Evolutionary conservation across 2,113 vertebrate species (phyloP), one percentile per base, ranked within the genome.

Genomic region (Nerophis ophidion): DNA sequence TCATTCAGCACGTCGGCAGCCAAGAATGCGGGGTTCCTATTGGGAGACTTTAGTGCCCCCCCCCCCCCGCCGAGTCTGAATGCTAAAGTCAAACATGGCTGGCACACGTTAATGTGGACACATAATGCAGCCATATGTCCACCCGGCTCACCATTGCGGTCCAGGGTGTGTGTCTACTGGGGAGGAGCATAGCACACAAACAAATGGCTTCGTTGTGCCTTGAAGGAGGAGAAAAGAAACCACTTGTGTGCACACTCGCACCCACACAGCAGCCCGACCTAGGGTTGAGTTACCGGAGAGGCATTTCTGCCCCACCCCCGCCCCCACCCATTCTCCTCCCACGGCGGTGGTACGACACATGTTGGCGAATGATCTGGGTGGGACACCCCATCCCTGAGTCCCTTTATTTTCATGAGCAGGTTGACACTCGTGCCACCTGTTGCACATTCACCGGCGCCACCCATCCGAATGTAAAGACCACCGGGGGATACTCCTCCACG

Each of bases 151-250:
- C 65, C 45, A 61, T 61, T 70, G 64, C 65, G 52, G 62, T 71
- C 64, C 57, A 60, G 55, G 57, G 57, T 56, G 68, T 66, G 65
- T 66, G 60, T 61, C 57, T 53, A 48, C 47, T 59, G 74, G 45
- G 47, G 52, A 68, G 66, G 60, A 51, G 70, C 34, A 44, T 17
- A 34, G 60, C n/a, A 26, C 71, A 65, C 54, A 72, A 78, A 88
- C 82, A 88, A 84, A 72, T 60, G 71, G 72, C 58, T 49, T 73
- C 79, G 51, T 86, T 88, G 81, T 85, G 67, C 60, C 67, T 53
- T 71, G 61, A 19, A 56, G 38, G 12, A 56, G 38, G 12, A 55
- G 40, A 56, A 51, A 70, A 70, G n/a, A 70, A 65, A 77, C 73
- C 75, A 81, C 74, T 75, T 68, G 75, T 71, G 68, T 68, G 79